A percentile compares a stretch with the other conserved stretches of the same genome.
Conservation (phyloP, 2,888 invertebrate genomes). For the Pristionchus japonicus region DNA sequence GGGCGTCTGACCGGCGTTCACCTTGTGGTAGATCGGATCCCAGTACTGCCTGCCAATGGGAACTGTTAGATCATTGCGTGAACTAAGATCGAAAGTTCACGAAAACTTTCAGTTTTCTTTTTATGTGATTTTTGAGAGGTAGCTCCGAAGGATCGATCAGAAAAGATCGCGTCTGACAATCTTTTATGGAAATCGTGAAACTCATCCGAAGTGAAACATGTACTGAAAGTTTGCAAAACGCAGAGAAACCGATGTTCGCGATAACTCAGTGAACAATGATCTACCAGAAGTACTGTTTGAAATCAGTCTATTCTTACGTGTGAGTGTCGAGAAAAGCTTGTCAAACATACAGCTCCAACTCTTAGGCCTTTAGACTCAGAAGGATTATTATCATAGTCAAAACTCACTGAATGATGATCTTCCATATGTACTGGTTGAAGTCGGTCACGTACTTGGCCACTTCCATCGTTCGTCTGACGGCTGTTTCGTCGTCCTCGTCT, state of each 20-base stretch:
- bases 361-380: background rate
- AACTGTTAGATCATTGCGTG: background rate
- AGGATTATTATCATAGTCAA: background rate
- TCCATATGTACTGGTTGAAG: conserved; percentile 35
- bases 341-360: too few species aligned
- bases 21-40: conserved; percentile 15
- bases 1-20: conserved; percentile 22
- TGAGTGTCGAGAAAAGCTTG: too few species aligned
- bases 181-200: background rate
- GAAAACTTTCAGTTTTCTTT: background rate
- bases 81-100: background rate
- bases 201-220: background rate
- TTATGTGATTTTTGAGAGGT: too few species aligned
- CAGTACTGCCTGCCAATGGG: conserved; percentile 35
- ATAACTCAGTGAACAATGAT: too few species aligned
- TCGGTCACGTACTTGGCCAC: conserved; percentile 32
- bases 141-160: too few species aligned
- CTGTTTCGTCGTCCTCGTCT: conserved; percentile 30
- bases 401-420: conserved; percentile 32
- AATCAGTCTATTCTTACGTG: too few species aligned
- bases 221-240: too few species aligned
- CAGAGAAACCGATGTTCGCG: too few species aligned
- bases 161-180: too few species aligned
- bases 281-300: too few species aligned
- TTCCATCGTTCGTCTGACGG: background rate